Evolutionary conservation across 2,113 vertebrate species (phyloP).

Genomic region (Nesogale talazaci): DNA sequence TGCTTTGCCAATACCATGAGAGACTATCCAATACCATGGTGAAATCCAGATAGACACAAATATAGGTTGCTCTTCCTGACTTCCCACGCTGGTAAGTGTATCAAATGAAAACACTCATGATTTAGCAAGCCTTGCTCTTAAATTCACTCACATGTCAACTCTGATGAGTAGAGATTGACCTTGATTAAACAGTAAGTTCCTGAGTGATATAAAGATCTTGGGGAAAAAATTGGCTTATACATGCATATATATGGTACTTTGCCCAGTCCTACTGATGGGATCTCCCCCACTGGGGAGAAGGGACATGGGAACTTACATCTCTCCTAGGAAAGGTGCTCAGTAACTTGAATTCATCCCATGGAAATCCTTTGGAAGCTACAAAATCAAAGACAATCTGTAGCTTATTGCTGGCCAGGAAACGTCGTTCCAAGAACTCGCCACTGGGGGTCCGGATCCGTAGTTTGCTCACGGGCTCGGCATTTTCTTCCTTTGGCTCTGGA

Average conservation of each 20-base stretch:
- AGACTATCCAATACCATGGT: slow-evolving; percentile 45
- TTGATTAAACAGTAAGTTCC: slow-evolving; percentile 27
- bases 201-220: background rate
- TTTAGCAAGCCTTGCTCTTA: slow-evolving; percentile 13
- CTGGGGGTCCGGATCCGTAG: slow-evolving; percentile 96
- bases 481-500: slow-evolving; percentile 93
- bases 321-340: slow-evolving; percentile 99
- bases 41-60: slow-evolving; percentile 30
- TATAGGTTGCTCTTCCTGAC: background rate
- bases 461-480: slow-evolving; percentile 95
- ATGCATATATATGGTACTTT: too few species aligned
- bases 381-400: slow-evolving; percentile 99
- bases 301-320: slow-evolving; percentile 90
- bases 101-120: slow-evolving; percentile 57
- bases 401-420: slow-evolving; percentile 96
- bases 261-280: background rate
- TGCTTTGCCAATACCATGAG: slow-evolving; percentile 41
- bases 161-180: background rate
- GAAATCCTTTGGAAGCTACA: slow-evolving; percentile 98
- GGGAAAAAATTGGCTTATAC: background rate
- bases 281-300: background rate
- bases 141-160: background rate
- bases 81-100: slow-evolving; percentile 13
- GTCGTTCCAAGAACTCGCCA: slow-evolving; percentile 96
- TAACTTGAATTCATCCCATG: slow-evolving; percentile 97